Conservation (phyloP, 1,140 invertebrate species). For the Cryptotermes secundus region DNA sequence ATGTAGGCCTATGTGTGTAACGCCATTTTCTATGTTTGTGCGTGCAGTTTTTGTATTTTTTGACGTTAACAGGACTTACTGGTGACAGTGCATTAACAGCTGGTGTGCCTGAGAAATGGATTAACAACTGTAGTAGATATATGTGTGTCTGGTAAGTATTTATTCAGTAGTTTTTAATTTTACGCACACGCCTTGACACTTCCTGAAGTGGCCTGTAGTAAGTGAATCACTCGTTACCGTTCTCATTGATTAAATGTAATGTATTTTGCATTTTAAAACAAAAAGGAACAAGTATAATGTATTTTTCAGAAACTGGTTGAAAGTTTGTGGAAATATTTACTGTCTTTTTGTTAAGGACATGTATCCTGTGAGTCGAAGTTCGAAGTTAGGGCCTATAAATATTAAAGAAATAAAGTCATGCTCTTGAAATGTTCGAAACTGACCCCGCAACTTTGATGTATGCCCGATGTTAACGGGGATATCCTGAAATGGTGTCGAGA, state of each 20-base stretch:
- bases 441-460: no score
- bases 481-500: no score
- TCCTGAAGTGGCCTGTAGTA: background rate
- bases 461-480: no score
- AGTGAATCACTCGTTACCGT: background rate
- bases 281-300: background rate
- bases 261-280: background rate
- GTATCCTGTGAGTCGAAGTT: no score
- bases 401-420: no score
- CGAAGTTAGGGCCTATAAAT: no score
- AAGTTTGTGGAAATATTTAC: no score
- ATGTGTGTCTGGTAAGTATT: slow-evolving; percentile 12
- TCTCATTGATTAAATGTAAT: background rate
- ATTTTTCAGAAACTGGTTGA: no score
- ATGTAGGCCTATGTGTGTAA: background rate
- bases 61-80: background rate
- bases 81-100: background rate
- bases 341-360: no score
- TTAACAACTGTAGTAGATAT: background rate
- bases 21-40: slow-evolving; percentile 11
- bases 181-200: background rate
- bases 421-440: no score
- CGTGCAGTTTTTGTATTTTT: background rate
- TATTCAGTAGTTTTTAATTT: background rate
- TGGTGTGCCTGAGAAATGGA: background rate